These are phyloP conservation scores for Amiota communis DNA, from an alignment of 2,888 invertebrate species.

Conservation along the genomic window DNA sequence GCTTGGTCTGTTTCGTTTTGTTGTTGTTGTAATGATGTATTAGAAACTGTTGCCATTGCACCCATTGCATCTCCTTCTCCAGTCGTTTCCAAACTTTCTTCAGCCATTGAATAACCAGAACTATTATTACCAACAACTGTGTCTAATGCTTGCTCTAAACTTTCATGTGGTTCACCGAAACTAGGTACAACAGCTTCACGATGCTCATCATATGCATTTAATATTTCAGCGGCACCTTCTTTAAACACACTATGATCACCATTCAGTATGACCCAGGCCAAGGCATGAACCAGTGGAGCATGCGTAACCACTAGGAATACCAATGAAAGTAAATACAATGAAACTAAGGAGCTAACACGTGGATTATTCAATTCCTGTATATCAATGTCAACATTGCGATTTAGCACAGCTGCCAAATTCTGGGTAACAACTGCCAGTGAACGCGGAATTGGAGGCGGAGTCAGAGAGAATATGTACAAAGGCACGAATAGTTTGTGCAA, in stretches of 20 bases:
- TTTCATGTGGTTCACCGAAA: constrained; percentile 82
- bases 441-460: constrained; percentile 71
- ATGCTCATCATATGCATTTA: constrained; percentile 79
- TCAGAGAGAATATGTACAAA: constrained; percentile 92
- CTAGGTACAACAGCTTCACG: constrained; percentile 77
- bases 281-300: constrained; percentile 88
- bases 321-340: constrained; percentile 92
- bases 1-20: constrained; percentile 38
- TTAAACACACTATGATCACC: constrained; percentile 83
- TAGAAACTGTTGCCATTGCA: constrained; percentile 40
- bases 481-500: constrained; percentile 94
- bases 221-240: constrained; percentile 80
- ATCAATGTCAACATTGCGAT: constrained; percentile 76
- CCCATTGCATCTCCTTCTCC: constrained; percentile 40
- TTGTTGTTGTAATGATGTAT: constrained; percentile 28
- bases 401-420: constrained; percentile 79
- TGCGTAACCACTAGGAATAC: constrained; percentile 96
- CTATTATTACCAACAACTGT: constrained; percentile 66
- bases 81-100: constrained; percentile 57
- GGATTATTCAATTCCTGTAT: constrained; percentile 78
- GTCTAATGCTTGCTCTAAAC: constrained; percentile 84
- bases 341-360: constrained; percentile 90
- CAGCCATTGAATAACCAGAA: constrained; percentile 53
- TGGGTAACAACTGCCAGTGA: constrained; percentile 78
- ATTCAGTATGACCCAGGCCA: constrained; percentile 91